Conservation (phyloP, 2,888 invertebrate genomes). For the Zele albiditarsus region DNA sequence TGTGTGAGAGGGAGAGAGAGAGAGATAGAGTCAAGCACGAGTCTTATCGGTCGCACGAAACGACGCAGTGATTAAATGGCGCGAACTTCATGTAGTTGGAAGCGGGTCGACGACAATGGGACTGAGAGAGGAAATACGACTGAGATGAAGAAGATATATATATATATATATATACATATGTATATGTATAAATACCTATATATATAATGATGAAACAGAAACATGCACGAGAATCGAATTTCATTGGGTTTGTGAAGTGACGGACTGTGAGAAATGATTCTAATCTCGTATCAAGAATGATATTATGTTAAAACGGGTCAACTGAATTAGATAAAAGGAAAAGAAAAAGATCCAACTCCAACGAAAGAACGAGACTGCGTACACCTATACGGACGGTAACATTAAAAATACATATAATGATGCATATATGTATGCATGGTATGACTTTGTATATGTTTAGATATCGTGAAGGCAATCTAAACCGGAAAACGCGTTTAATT, state of each 20-base stretch:
- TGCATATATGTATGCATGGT: neutral
- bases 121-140: neutral
- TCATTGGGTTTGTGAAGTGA: constrained; percentile 9
- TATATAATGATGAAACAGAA: constrained; percentile 30
- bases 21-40: constrained; percentile 23
- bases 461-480: constrained; percentile 17
- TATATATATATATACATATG: neutral
- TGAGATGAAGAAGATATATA: constrained; percentile 8
- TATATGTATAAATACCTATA: neutral
- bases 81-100: constrained; percentile 21
- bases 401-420: neutral
- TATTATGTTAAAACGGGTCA: constrained; percentile 3
- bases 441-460: neutral
- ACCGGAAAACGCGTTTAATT: constrained; percentile 27
- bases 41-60: constrained; percentile 36
- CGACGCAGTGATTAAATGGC: constrained; percentile 46
- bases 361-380: neutral
- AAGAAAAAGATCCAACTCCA: neutral
- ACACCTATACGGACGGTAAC: neutral
- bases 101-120: constrained; percentile 26
- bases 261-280: neutral
- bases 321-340: constrained; percentile 2
- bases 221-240: constrained; percentile 21
- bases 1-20: constrained; percentile 1
- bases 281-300: neutral